Base-by-base conservation (phyloP, 2,113 vertebrate species). In the Glaucomys volans region DNA sequence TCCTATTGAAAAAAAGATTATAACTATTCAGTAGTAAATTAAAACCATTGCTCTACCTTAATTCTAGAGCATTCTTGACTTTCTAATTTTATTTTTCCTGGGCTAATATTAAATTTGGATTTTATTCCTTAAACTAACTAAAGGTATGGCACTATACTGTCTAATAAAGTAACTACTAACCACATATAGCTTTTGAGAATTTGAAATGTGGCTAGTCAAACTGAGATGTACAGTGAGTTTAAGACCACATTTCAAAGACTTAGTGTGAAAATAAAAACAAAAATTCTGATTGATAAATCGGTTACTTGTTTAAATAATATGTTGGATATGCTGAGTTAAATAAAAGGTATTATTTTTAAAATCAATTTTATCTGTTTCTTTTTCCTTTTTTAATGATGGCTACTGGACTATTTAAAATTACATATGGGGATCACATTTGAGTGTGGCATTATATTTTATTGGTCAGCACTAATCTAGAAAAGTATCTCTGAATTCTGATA, bases 191-290 rank as follows among this genome's bases (percentile, higher is more conserved):
- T 79, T n/a, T 0, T 44, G 14, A 44, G 30, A 11, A 40, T 12
- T 3, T 40, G 40, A 79, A 69, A 85, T 10, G 32, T 14, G 8
- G 16, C 35, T 52, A 28, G 57, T 54, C 44, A 82, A 75, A 42
- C 24, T 71, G 35, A 91, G 22, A 77, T 32, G 8, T 44, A 16
- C 26, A 50, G 0, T 50, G 54, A 76, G 37, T n/a, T 1, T 57
- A 87, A 69, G 52, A 94, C 9, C 30, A 37, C 17, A 72, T 94
- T 95, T 90, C 52, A 72, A 77, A 95, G 47, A 91, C 9, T 22
- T 74, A 35, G 22, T 35, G 32, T 69, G 7, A 47, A 89, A 91
- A 92, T 16, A 85, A 52, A 90, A 85, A 69, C 6, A 5, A 42
- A 81, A 95, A 76, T 18, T 12, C 13, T 59, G 28, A 89, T 69